These are phyloP conservation scores for Argentina silus DNA, from an alignment of 2,797 vertebrate species.

Conservation along the genomic window DNA sequence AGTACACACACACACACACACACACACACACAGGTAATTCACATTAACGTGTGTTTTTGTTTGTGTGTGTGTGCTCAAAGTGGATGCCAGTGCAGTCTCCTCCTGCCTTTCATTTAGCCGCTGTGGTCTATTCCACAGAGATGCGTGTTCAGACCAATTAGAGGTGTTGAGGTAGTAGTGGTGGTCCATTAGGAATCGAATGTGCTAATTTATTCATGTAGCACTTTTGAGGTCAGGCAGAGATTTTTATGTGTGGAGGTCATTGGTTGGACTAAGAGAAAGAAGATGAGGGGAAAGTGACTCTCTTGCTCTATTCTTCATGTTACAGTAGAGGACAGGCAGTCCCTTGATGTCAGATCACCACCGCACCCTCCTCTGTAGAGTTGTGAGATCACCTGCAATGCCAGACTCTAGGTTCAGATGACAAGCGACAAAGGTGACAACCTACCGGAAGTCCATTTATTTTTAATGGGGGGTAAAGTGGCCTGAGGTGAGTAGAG, in stretches of 20 bases:
- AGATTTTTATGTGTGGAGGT: constrained; percentile 21
- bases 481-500: too few species aligned
- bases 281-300: constrained; percentile 49
- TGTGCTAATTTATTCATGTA: constrained; percentile 24
- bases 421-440: too few species aligned
- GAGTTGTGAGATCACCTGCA: constrained; percentile 29
- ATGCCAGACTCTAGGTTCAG: constrained; percentile 16
- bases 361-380: constrained; percentile 16
- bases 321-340: constrained; percentile 21
- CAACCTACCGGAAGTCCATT: too few species aligned
- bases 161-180: constrained; percentile 19
- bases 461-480: too few species aligned
- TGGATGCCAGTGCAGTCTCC: constrained; percentile 2
- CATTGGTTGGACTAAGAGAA: constrained; percentile 39
- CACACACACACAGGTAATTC: too few species aligned
- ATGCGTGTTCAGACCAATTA: constrained; percentile 60
- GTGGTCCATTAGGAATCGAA: constrained; percentile 8
- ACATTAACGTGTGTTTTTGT: background rate
- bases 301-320: constrained; percentile 14
- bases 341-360: constrained; percentile 23
- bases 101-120: constrained; percentile 35
- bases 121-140: constrained; percentile 25
- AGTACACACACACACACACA: background rate
- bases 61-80: background rate
- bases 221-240: constrained; percentile 15